These are phyloP conservation scores for Micropoecilia bifurca DNA, from an alignment of 2,797 vertebrate species.

Conservation along the genomic window DNA sequence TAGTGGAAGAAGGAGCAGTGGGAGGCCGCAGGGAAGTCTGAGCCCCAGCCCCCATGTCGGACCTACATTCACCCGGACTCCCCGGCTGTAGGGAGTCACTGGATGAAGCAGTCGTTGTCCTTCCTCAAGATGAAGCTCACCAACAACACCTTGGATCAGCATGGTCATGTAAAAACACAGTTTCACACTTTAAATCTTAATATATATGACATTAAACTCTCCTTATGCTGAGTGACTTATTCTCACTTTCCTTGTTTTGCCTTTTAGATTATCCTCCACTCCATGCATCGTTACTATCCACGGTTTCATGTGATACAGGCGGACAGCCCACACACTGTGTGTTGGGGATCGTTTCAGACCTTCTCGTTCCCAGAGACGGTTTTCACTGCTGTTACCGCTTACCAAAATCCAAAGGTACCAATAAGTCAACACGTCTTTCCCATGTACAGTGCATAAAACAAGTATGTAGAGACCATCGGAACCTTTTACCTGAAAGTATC, in stretches of 20 bases:
- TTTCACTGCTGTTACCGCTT: constrained; percentile 91
- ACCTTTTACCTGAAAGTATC: neutral
- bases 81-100: constrained; percentile 88
- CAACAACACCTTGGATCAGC: constrained; percentile 91
- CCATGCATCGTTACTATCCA: constrained; percentile 92
- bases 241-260: neutral
- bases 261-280: constrained; percentile 88
- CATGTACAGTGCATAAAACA: neutral
- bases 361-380: constrained; percentile 89
- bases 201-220: neutral
- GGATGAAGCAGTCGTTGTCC: constrained; percentile 90
- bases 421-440: neutral
- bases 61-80: constrained; percentile 90
- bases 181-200: neutral
- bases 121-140: constrained; percentile 93
- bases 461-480: neutral
- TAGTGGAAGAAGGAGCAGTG: constrained; percentile 92
- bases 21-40: constrained; percentile 89
- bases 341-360: constrained; percentile 87
- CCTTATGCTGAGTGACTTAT: neutral
- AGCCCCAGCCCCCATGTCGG: constrained; percentile 87
- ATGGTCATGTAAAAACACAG: constrained; percentile 82
- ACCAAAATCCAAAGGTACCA: constrained; percentile 88
- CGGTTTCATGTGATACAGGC: constrained; percentile 90
- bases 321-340: constrained; percentile 85